Percentiles rank a stretch among this genome's conserved stretches.
Evolutionary conservation across 2,113 vertebrate genomes (phyloP).

Genomic region (Crotophaga sulcirostris): DNA sequence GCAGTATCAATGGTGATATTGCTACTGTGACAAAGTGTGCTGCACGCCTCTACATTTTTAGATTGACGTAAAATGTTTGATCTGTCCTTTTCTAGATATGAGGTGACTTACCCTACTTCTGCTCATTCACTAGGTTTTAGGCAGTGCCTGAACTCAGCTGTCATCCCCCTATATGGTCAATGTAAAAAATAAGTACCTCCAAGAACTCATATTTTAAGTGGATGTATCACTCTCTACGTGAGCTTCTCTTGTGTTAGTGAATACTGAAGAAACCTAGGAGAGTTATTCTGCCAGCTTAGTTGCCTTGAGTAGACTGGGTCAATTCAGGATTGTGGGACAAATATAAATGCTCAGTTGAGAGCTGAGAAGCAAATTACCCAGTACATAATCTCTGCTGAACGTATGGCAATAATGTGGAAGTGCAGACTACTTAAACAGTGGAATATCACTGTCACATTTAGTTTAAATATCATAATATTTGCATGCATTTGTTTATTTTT

Average conservation of each 20-base stretch:
- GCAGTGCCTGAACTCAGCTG: background rate
- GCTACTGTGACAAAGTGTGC: background rate
- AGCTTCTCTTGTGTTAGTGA: background rate
- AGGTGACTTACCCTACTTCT: background rate
- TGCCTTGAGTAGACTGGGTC: background rate
- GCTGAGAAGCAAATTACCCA: background rate
- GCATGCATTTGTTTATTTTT: background rate
- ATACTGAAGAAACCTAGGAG: background rate
- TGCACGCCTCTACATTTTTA: background rate
- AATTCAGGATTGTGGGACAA: background rate
- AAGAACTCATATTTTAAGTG: background rate
- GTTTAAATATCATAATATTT: background rate
- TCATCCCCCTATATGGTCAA: background rate
- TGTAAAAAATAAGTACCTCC: background rate
- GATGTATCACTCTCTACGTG: fast-evolving
- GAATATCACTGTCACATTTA: background rate
- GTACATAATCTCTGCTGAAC: background rate
- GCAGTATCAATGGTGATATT: background rate
- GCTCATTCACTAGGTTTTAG: background rate
- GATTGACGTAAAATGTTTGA: background rate
- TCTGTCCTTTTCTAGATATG: background rate
- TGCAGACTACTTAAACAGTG: background rate
- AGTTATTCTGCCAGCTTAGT: background rate
- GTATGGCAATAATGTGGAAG: background rate
- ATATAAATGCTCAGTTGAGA: background rate